A percentile compares a stretch with the other conserved stretches of the same genome.
Evolutionary conservation across 2,113 vertebrate species (phyloP).

Genomic region (Oryzias curvinotus): DNA sequence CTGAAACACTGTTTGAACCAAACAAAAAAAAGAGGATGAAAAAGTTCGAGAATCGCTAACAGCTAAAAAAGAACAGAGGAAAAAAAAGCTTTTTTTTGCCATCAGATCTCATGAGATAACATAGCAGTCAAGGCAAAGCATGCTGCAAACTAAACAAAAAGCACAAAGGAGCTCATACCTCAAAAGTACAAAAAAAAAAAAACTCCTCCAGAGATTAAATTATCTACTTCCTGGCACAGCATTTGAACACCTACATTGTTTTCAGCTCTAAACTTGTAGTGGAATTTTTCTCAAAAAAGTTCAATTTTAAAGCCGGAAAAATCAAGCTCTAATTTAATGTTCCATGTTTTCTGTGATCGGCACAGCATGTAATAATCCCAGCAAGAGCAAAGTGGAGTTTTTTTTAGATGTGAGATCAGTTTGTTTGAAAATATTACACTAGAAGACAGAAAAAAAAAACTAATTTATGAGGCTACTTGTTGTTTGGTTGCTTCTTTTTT

Average conservation of each 20-base stretch:
- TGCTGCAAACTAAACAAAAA: conserved; percentile 50
- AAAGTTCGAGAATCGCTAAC: conserved; percentile 21
- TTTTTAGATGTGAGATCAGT: no score
- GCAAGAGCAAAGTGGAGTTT: no score
- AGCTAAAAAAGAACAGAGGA: conserved; percentile 27
- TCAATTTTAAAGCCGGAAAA: background rate
- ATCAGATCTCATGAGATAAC: conserved; percentile 60
- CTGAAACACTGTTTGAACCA: conserved; percentile 13
- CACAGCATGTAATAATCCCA: no score
- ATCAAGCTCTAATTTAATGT: background rate
- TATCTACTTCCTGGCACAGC: conserved; percentile 39
- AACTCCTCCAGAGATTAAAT: conserved; percentile 47
- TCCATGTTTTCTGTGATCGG: no score
- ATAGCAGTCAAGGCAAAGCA: conserved; percentile 47
- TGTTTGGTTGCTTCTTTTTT: background rate
- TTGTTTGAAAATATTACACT: no score
- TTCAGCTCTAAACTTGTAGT: background rate
- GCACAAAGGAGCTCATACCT: conserved; percentile 29
- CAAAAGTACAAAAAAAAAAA: conserved; percentile 49
- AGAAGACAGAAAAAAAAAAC: no score
- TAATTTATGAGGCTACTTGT: background rate
- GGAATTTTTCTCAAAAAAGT: background rate
- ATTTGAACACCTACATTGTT: conserved; percentile 34
- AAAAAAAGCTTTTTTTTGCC: conserved; percentile 41
- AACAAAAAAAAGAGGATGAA: conserved; percentile 21